These are phyloP conservation scores for Hydropotes inermis DNA, from an alignment of 2,113 vertebrate species.

Conservation along the genomic window DNA sequence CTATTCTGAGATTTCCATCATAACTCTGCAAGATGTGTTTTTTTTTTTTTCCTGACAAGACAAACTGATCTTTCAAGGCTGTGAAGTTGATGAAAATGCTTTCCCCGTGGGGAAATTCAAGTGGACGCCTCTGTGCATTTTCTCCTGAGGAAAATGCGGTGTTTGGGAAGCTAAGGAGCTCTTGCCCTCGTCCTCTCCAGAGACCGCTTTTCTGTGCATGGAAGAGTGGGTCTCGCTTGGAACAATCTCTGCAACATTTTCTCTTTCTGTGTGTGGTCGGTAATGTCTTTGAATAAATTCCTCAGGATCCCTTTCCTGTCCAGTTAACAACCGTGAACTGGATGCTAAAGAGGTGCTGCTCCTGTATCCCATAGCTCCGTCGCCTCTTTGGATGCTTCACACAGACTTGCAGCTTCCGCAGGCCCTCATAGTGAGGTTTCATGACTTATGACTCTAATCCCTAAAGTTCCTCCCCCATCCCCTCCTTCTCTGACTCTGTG, in stretches of 20 bases:
- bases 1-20: slow-evolving; percentile 5
- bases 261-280: not conserved
- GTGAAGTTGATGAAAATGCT: slow-evolving; percentile 48
- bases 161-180: slow-evolving; percentile 44
- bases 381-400: not conserved
- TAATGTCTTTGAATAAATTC: slow-evolving; percentile 19
- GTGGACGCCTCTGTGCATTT: not conserved
- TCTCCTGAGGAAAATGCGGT: slow-evolving; percentile 46
- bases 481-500: not conserved
- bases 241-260: not conserved
- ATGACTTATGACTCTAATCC: not conserved
- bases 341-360: not conserved
- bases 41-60: slow-evolving; percentile 13
- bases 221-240: not conserved
- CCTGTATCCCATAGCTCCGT: not conserved
- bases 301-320: not conserved
- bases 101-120: not conserved
- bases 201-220: not conserved
- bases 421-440: not conserved
- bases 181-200: not conserved
- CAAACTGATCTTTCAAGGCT: not conserved
- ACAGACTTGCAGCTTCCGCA: not conserved
- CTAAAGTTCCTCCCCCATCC: too few species aligned
- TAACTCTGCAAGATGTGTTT: not conserved
- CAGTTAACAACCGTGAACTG: not conserved